Evolutionary conservation across 2,113 vertebrate genomes (phyloP).

Genomic region (Bothrops jararaca): DNA sequence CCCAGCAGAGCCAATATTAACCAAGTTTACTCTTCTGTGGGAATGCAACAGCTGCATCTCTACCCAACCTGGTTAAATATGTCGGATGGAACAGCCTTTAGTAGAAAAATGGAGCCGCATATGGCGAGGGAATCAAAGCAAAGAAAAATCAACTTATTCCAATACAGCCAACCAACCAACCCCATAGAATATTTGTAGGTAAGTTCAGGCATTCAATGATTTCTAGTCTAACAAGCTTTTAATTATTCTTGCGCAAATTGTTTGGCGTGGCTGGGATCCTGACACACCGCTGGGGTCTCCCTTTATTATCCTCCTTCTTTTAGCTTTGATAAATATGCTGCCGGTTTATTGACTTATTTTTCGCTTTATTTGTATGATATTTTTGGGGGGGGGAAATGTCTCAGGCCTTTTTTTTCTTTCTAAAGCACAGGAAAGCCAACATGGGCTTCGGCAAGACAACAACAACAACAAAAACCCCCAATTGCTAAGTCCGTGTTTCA

Average conservation of each 20-base stretch:
- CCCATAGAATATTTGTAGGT: background rate
- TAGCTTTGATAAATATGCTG: background rate
- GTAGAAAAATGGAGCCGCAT: background rate
- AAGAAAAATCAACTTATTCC: background rate
- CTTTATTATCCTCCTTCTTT: no score
- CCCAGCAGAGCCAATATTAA: no score
- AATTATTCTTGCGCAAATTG: background rate
- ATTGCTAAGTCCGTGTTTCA: background rate
- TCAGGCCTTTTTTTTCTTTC: background rate
- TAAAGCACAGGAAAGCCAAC: background rate
- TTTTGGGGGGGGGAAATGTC: background rate
- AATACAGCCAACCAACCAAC: background rate
- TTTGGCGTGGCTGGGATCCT: background rate
- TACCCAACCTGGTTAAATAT: background rate
- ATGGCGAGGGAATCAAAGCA: background rate
- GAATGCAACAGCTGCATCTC: background rate
- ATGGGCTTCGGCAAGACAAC: background rate
- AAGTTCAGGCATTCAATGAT: background rate
- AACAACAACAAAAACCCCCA: background rate
- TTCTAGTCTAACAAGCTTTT: background rate
- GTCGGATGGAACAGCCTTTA: background rate
- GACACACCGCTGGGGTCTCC: background rate
- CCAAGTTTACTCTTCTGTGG: no score
- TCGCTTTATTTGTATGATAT: background rate
- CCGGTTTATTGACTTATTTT: background rate